Evolutionary conservation across 2,113 vertebrate species (phyloP).

Genomic region (Neolamprologus falcicula): DNA sequence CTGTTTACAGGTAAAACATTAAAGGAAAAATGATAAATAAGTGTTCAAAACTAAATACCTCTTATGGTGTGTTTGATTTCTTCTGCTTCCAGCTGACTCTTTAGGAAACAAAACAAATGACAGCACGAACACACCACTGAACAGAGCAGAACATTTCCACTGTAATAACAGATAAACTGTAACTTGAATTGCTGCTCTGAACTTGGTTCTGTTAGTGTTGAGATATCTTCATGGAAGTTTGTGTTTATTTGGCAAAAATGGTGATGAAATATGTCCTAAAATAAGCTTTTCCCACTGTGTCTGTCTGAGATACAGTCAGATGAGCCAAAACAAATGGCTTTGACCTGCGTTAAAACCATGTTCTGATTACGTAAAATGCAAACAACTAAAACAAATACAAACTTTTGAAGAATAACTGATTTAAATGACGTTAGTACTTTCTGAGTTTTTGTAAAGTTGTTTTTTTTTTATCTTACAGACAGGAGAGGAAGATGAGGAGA

Average conservation of each 20-base stretch:
- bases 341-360: not conserved
- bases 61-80: not conserved
- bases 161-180: not conserved
- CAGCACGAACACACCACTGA: not conserved
- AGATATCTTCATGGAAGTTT: not conserved
- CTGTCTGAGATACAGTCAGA: not conserved
- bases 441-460: not conserved
- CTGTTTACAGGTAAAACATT: not conserved
- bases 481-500: not conserved
- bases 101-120: not conserved
- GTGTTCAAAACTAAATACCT: not conserved
- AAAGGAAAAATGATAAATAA: not conserved
- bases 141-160: not conserved
- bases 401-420: not conserved
- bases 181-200: not conserved
- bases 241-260: not conserved
- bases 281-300: not conserved
- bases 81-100: not conserved
- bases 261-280: not conserved
- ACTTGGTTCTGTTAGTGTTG: not conserved
- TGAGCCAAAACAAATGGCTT: not conserved
- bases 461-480: not conserved
- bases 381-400: not conserved
- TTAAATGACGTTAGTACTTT: not conserved
- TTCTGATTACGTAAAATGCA: not conserved